Conservation (phyloP, 1,140 invertebrate genomes). For the Drosophila funebris region DNA sequence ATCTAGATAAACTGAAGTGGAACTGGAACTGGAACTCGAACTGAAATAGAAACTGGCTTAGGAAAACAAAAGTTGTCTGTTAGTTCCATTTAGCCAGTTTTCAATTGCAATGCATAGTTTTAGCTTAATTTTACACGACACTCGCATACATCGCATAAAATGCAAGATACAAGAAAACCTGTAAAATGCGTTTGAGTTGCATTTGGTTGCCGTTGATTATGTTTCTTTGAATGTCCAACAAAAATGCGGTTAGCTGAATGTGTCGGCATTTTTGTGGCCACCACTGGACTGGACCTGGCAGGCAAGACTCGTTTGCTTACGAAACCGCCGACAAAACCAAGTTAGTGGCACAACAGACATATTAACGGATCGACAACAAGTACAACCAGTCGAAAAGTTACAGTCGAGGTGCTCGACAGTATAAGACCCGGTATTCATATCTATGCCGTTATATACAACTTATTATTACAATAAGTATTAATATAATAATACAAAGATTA, state of each 20-base stretch:
- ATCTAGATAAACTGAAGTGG: constrained; percentile 49
- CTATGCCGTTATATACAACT: no score
- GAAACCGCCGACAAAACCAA: constrained; percentile 36
- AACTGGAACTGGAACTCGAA: constrained; percentile 22
- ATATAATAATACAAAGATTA: no score
- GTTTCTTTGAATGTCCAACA: constrained; percentile 28
- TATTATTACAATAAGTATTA: no score
- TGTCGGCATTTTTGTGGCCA: constrained; percentile 37
- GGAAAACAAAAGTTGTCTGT: constrained; percentile 26
- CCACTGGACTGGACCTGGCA: background rate
- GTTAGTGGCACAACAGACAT: constrained; percentile 37
- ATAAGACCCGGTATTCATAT: no score
- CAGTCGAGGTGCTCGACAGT: no score
- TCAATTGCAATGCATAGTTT: constrained; percentile 35
- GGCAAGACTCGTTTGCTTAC: constrained; percentile 50
- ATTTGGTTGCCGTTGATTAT: constrained; percentile 42
- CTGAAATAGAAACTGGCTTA: constrained; percentile 7
- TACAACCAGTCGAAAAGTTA: no score
- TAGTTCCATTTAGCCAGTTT: constrained; percentile 53
- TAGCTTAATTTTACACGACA: constrained; percentile 35
- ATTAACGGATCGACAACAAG: constrained; percentile 7
- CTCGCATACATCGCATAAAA: background rate
- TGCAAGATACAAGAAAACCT: constrained; percentile 46
- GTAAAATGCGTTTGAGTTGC: constrained; percentile 63
- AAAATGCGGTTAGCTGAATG: constrained; percentile 40